Evolutionary conservation across 2,888 invertebrate genomes (phyloP), one percentile per base, ranked within the genome.

Genomic region (Hydroisotoma schaefferi): DNA sequence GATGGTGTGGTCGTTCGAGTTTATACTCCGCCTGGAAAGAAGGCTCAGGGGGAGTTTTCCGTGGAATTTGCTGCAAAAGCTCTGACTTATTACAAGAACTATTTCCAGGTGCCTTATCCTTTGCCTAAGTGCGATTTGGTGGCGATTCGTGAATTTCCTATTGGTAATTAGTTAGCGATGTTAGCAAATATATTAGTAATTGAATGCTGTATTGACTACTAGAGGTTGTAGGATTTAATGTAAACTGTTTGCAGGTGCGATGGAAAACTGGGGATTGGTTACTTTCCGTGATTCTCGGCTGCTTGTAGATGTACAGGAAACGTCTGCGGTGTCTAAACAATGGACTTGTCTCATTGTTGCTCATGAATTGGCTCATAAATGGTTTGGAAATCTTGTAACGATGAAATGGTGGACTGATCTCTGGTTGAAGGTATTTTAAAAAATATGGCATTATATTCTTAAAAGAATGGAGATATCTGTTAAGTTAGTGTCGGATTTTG

Each of bases 181-280:
- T 8, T 18, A n/a, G 26, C 3, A 55, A 44, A 22, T 40, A 15
- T 6, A 22, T 20, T 37, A 12, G 6, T 10, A 37, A 15, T 53
- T 33, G 43, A 54, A 22, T 26, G 55, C 18, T 26, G 22, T 44
- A 46, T 10, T 44, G 18, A 46, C 18, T n/a, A 44, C 28, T 4
- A 40, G n/a, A 23, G 25, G 25, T 8, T 49, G 28, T 49, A 18
- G 25, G 4, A 40, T 15, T 5, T 40, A 15, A 40, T 18, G 20
- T 40, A 15, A 40, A 8, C n/a, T n/a, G n/a, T n/a, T n/a, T 80
- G 79, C 18, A 79, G 80, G 80, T 61, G 82, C 82, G 28, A 82
- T 83, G 82, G 82, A 83, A 74, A 83, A 83, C 74, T 83, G 82
- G 82, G 83, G 83, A 2, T 74, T 83, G 28, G 79, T 83, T 15